Percentiles rank a stretch among this genome's conserved stretches.
phyloP scores from a whole-genome alignment of 2,113 vertebrate species.

The Toxostoma redivivum region DNA sequence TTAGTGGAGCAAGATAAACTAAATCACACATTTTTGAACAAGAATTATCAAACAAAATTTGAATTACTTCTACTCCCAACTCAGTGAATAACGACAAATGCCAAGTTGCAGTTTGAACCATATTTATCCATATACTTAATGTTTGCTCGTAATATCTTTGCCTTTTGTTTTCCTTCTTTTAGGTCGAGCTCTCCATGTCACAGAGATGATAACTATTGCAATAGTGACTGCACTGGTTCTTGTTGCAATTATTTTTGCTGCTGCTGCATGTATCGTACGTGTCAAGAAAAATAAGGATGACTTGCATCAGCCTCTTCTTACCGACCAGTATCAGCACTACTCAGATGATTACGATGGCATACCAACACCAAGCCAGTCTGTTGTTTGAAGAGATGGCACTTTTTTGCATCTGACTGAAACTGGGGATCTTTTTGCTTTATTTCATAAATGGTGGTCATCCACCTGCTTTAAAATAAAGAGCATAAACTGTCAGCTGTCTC shows the following conservation, averaged over 20 bases:
- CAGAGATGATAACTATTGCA: constrained; percentile 88
- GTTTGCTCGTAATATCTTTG: not conserved
- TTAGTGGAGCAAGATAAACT: not conserved
- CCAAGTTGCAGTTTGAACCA: not conserved
- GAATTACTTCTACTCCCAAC: not conserved
- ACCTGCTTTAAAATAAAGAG: constrained; percentile 43
- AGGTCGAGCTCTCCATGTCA: constrained; percentile 80
- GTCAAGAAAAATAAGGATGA: constrained; percentile 75
- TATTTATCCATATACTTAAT: not conserved
- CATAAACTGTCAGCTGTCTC: constrained; percentile 4
- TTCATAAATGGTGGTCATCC: not conserved
- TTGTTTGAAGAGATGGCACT: constrained; percentile 70
- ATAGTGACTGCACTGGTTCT: constrained; percentile 83
- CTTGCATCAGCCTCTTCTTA: constrained; percentile 86
- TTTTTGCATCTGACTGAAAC: not conserved
- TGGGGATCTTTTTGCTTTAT: constrained; percentile 28
- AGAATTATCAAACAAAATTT: not conserved
- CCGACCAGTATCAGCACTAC: constrained; percentile 90
- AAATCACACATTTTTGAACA: not conserved
- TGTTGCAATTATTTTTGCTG: constrained; percentile 82
- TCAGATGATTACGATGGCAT: constrained; percentile 81
- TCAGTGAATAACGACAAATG: not conserved
- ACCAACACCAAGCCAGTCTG: constrained; percentile 80
- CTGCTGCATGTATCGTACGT: constrained; percentile 77
- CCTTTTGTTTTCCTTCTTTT: not conserved